Percentiles rank a stretch among this genome's conserved stretches.
These are phyloP conservation scores for Lordiphosa andalusiaca DNA, from an alignment of 2,888 invertebrate genomes.

Conservation along the genomic window DNA sequence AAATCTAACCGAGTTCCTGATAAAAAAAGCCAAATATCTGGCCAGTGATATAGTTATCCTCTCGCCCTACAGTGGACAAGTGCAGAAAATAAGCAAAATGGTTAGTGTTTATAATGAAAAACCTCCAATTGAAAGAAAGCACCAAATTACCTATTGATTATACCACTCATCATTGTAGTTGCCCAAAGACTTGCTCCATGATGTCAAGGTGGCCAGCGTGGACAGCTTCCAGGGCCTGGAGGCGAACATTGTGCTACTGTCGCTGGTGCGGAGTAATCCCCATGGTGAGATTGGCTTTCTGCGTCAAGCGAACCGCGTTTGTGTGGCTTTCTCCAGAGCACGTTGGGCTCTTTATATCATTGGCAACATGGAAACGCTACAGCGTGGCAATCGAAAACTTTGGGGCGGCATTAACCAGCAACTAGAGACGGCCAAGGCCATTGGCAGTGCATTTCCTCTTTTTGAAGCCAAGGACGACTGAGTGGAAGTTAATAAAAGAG, in stretches of 20 bases:
- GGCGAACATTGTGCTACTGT: constrained; percentile 88
- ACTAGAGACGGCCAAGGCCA: constrained; percentile 81
- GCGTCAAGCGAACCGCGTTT: constrained; percentile 85
- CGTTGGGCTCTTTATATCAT: constrained; percentile 86
- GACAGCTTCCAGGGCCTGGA: constrained; percentile 93
- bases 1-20: constrained; percentile 40
- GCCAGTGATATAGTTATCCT: constrained; percentile 86
- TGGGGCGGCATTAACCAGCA: constrained; percentile 82
- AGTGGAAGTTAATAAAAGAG: not conserved
- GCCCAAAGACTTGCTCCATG: not conserved
- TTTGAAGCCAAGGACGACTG: not conserved
- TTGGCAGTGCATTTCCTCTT: constrained; percentile 81
- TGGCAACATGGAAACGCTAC: constrained; percentile 85
- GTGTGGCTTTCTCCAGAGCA: constrained; percentile 89
- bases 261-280: constrained; percentile 88
- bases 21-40: constrained; percentile 82
- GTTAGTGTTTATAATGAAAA: constrained; percentile 16
- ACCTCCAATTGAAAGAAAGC: no score
- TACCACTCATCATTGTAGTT: constrained; percentile 12
- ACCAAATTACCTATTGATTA: not conserved
- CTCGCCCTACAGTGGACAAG: constrained; percentile 77
- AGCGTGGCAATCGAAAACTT: constrained; percentile 80
- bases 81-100: constrained; percentile 45
- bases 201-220: constrained; percentile 83
- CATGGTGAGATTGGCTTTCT: constrained; percentile 87